Evolutionary conservation across 2,888 invertebrate species (phyloP), one percentile per base, ranked within the genome.

Genomic region (Fragum fragum): DNA sequence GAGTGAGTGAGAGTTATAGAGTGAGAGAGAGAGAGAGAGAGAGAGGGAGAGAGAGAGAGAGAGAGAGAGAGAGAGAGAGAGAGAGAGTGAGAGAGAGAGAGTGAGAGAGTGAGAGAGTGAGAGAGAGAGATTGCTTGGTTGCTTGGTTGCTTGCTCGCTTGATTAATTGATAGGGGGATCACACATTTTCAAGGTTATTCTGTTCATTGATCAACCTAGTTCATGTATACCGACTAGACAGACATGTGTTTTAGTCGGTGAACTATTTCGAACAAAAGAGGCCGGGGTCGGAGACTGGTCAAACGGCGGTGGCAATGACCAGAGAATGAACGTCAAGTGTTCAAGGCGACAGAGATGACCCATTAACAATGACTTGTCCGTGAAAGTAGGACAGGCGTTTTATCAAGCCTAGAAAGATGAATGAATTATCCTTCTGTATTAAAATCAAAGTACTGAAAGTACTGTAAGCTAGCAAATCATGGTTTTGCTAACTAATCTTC

Each of bases 1-100:
- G n/a, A n/a, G n/a, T n/a, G 32, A n/a, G n/a, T n/a, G n/a, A n/a
- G n/a, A n/a, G n/a, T n/a, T n/a, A n/a, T n/a, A n/a, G n/a, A n/a
- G n/a, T 72, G 75, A 75, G 71, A 66, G 42, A 74, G 66, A 71
- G 69, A 70, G 61, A 66, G 55, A 78, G 68, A 71, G 73, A 61
- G 66, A 29, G 57, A 53, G 75, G 18, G 53, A 29, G 42, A 61
- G 69, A 76, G 69, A 76, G 57, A 70, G 57, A 59, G 76, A 70
- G 47, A 29, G 47, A 76, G 70, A 53, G 66, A 66, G 66, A 53
- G 66, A 66, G 29, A 66, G 55, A 68, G 68, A 75, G 55, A 71
- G 63, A 61, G 39, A 61, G 61, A 61, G 71, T 53, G 53, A 71
- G 63, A 53, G 55, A 47, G 32, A 76, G 59, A 76, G 39, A 32